Base-by-base conservation (phyloP, 2,888 invertebrate genomes). In the Oithona nana region DNA sequence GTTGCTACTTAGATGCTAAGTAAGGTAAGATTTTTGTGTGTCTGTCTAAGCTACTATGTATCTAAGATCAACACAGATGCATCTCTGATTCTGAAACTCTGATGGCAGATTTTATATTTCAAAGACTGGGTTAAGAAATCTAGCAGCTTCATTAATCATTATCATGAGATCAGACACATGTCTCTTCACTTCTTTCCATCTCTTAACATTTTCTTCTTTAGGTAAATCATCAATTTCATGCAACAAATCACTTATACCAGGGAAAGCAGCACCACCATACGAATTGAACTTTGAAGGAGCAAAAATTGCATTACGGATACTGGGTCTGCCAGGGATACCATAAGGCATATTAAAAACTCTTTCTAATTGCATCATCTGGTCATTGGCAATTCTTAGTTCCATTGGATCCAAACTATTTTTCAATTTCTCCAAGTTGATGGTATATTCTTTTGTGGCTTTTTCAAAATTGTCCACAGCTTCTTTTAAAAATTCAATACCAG, bases 281-380 rank as follows among this genome's bases (percentile, higher is more conserved):
- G 6, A 30, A 20, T 57, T 29, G 28, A 57, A 57, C 8, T n/a
- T 31, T 30, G 30, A 29, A 11, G 57, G 57, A n/a, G 57, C 39
- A 48, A 48, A 48, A 2, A 48, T 57, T 6, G 39, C 65, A 51
- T 61, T 63, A 65, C 65, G 64, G 13, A 49, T 30, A 1, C 28
- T 16, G 4, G 64, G 64, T 31, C 66, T 49, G 29, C 64, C 66
- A 16, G 66, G 66, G 1, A 66, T 56, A 22, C 66, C 65, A 1
- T 26, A 52, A 3, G 66, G 65, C 30, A 66, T 24, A 3, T 65
- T 28, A 57, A 66, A 66, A 11, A 63, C 57, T 39, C 63, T 62
- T 39, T 66, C 65, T 11, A 66, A 20, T 16, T 65, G 61, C 66
- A 66, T 66, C 31, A 66, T 48, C 52, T 65, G 65, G 50, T 66